Conservation (phyloP, 1,140 invertebrate genomes). For the Cyrtorhinus lividipennis region DNA sequence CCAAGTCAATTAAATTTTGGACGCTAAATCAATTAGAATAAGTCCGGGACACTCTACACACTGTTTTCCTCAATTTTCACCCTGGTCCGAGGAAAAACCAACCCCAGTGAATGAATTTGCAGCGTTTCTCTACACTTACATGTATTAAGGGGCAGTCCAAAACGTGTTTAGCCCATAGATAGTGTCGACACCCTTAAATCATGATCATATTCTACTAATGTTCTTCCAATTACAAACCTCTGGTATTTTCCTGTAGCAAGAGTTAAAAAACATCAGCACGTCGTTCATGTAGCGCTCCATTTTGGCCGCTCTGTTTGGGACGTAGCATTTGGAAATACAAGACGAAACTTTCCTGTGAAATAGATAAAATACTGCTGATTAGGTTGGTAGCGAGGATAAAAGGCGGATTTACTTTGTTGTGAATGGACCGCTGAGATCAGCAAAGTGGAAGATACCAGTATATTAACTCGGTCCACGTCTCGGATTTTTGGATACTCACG, state of each 20-base stretch:
- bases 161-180: too few relatives aligned
- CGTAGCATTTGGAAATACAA: conserved; percentile 31
- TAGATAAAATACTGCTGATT: background rate
- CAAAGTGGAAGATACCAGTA: background rate
- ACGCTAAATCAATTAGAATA: too few relatives aligned
- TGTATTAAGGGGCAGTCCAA: too few relatives aligned
- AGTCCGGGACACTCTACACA: too few relatives aligned
- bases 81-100: too few relatives aligned
- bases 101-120: too few relatives aligned
- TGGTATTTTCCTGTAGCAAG: conserved; percentile 31
- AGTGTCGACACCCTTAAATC: too few relatives aligned
- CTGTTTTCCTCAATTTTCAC: too few relatives aligned
- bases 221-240: conserved; percentile 32
- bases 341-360: conserved; percentile 30
- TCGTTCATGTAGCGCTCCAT: conserved; percentile 33
- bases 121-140: too few relatives aligned
- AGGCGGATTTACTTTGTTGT: background rate
- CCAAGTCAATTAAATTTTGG: too few relatives aligned
- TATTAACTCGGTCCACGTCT: background rate
- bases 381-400: background rate
- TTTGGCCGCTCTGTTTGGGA: conserved; percentile 31
- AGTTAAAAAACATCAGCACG: conserved; percentile 33
- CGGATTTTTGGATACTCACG: background rate
- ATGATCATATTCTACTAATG: too few relatives aligned
- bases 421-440: background rate